Evolutionary conservation across 2,888 invertebrate genomes (phyloP).

Genomic region (Drosophila ezoana): DNA sequence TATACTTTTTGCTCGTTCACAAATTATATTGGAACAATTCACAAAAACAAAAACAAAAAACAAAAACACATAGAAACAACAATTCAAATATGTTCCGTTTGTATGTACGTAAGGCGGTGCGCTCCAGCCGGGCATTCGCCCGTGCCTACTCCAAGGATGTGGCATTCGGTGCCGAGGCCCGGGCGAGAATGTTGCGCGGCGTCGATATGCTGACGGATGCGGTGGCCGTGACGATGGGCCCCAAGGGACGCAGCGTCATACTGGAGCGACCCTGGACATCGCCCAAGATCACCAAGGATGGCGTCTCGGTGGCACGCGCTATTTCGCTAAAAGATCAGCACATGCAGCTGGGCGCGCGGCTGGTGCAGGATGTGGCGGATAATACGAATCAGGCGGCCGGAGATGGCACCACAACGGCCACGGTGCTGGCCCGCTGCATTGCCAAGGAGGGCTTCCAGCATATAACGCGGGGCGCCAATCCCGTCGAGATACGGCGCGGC

Average conservation of each 20-base stretch:
- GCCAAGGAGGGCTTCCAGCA: conserved; percentile 99
- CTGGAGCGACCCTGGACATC: conserved; percentile 99
- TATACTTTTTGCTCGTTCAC: background rate
- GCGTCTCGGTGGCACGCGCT: conserved; percentile 99
- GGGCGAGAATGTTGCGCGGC: conserved; percentile 98
- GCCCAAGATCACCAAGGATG: conserved; percentile 99
- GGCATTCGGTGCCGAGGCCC: conserved; percentile 97
- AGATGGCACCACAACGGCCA: conserved; percentile 99
- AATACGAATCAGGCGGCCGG: conserved; percentile 99
- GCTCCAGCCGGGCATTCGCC: conserved; percentile 35
- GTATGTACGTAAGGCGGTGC: conserved; percentile 42
- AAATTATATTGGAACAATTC: background rate
- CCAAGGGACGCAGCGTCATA: conserved; percentile 99
- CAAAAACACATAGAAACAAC: background rate
- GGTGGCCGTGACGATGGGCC: conserved; percentile 99
- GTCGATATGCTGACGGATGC: conserved; percentile 99
- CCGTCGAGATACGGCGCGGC: conserved; percentile 96
- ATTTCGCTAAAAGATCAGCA: conserved; percentile 99
- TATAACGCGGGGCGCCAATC: conserved; percentile 98
- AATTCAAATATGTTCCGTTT: conserved; percentile 57
- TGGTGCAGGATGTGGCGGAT: conserved; percentile 99
- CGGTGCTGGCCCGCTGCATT: conserved; percentile 98
- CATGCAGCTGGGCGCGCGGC: conserved; percentile 98
- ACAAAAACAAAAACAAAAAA: background rate
- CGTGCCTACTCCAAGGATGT: conserved; percentile 97